Percentiles rank a stretch among this genome's conserved stretches.
phyloP scores from a whole-genome alignment of 2,888 invertebrate genomes.

The Drosophila pegasa region DNA sequence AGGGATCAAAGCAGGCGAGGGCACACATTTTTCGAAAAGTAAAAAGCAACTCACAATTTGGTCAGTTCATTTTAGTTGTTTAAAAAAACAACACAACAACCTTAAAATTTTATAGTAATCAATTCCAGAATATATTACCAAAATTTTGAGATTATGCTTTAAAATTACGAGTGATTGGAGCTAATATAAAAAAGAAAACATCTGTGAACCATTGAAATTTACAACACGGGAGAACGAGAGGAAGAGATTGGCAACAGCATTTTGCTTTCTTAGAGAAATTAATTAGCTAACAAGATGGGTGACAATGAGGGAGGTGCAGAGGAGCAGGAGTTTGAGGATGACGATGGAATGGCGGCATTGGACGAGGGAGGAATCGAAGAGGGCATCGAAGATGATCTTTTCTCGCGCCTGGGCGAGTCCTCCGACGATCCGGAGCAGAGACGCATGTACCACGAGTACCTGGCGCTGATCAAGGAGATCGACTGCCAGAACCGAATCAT shows the following conservation, averaged over 20 bases:
- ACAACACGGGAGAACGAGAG: neutral
- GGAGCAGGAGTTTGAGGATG: constrained; percentile 59
- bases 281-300: constrained; percentile 37
- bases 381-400: constrained; percentile 64
- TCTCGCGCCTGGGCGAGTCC: constrained; percentile 71
- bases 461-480: constrained; percentile 79
- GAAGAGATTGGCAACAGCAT: neutral
- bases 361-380: constrained; percentile 51
- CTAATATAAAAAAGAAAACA: constrained; percentile 16
- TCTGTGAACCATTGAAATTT: constrained; percentile 2
- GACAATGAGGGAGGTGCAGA: constrained; percentile 51
- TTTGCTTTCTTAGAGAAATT: constrained; percentile 3
- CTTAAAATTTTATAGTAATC: constrained; percentile 47
- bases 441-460: constrained; percentile 78
- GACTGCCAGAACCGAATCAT: constrained; percentile 81
- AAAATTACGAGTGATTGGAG: constrained; percentile 34
- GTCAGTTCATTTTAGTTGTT: constrained; percentile 65
- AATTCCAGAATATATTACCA: constrained; percentile 45
- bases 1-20: constrained; percentile 29
- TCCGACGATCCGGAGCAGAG: constrained; percentile 79
- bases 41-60: neutral
- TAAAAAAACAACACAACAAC: constrained; percentile 46
- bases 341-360: constrained; percentile 30
- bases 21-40: neutral
- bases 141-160: constrained; percentile 48